Conservation (phyloP, 2,888 invertebrate species). For the Eustalomyia histrio region DNA sequence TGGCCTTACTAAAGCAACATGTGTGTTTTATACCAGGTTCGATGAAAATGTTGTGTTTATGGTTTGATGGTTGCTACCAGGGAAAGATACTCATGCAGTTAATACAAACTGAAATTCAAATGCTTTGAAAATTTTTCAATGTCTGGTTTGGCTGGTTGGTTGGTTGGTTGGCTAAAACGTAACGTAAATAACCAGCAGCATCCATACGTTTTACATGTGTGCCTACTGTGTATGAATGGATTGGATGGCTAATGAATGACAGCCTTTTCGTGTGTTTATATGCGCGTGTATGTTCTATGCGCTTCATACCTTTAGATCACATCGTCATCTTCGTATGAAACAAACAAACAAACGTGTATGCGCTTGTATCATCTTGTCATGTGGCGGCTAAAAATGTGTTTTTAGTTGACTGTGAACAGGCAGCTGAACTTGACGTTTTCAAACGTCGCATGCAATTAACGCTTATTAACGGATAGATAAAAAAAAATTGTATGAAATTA, state of each 20-base stretch:
- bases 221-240: not conserved
- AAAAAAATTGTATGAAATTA: not conserved
- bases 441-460: constrained; percentile 63
- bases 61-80: constrained; percentile 26
- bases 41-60: constrained; percentile 55
- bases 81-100: constrained; percentile 26
- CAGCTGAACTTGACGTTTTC: constrained; percentile 76
- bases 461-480: constrained; percentile 41
- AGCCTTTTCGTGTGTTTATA: constrained; percentile 18
- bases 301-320: constrained; percentile 46
- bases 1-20: constrained; percentile 37
- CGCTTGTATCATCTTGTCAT: constrained; percentile 58
- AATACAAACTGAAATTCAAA: constrained; percentile 31
- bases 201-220: constrained; percentile 38
- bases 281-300: constrained; percentile 30
- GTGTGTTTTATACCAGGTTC: constrained; percentile 41
- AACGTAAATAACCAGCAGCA: constrained; percentile 41
- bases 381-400: constrained; percentile 60
- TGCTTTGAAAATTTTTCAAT: constrained; percentile 35
- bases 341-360: constrained; percentile 57
- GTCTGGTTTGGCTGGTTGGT: constrained; percentile 29
- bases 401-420: constrained; percentile 78
- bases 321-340: constrained; percentile 42
- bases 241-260: not conserved
- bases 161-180: constrained; percentile 24